Percentiles rank a stretch among this genome's conserved stretches.
Conservation (phyloP, 2,888 invertebrate genomes). For the Dromius quadrimaculatus region DNA sequence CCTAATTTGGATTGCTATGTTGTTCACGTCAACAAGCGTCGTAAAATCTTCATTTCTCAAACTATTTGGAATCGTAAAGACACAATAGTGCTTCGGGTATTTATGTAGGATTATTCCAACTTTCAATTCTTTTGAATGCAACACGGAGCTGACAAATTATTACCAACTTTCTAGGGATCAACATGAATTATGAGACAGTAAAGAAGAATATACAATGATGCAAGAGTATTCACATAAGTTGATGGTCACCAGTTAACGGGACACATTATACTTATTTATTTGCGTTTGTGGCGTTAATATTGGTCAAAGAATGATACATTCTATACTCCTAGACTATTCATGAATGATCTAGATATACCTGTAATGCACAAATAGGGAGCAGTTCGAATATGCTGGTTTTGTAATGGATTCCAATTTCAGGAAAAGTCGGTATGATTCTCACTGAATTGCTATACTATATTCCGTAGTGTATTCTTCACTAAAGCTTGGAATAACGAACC, state of each 20-base stretch:
- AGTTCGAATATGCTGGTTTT: too few relatives aligned
- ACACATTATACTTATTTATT: background rate
- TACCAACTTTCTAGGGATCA: conserved; percentile 25
- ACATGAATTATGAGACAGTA: conserved; percentile 38
- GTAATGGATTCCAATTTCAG: too few relatives aligned
- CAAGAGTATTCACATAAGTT: background rate
- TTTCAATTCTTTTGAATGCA: conserved; percentile 37
- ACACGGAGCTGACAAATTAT: conserved; percentile 22
- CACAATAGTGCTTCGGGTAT: background rate
- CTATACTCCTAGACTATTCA: too few relatives aligned
- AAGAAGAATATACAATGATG: conserved; percentile 11
- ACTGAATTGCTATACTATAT: too few relatives aligned
- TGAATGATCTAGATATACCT: too few relatives aligned
- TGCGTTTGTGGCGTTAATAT: conserved; percentile 9
- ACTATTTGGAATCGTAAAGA: conserved; percentile 28
- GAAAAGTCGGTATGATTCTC: too few relatives aligned
- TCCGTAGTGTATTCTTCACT: too few relatives aligned
- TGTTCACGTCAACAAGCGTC: conserved; percentile 30
- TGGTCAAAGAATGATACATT: too few relatives aligned
- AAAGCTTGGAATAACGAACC: too few relatives aligned
- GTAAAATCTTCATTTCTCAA: conserved; percentile 38
- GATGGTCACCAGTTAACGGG: background rate
- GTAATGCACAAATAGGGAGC: too few relatives aligned
- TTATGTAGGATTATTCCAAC: conserved; percentile 37
- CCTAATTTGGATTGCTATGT: conserved; percentile 36